Evolutionary conservation across 2,113 vertebrate species (phyloP).

Genomic region (Cephalopterus ornatus): DNA sequence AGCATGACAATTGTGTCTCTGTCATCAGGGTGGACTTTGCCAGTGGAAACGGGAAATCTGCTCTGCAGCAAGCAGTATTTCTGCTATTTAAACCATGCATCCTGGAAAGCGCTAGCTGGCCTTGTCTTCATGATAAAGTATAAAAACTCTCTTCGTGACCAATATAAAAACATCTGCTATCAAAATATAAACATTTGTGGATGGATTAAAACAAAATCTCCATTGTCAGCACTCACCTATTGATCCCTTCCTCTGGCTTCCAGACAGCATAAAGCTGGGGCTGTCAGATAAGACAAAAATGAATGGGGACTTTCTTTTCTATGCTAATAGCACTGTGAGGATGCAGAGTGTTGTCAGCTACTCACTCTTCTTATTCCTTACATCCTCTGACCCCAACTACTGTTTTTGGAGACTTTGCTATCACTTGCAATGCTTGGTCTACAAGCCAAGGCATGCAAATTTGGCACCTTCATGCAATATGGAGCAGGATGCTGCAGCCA

Average conservation of each 20-base stretch:
- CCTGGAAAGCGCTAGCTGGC: neutral
- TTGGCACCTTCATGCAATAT: neutral
- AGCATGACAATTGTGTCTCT: neutral
- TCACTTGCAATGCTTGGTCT: neutral
- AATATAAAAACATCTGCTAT: neutral
- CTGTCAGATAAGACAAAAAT: neutral
- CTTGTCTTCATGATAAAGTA: neutral
- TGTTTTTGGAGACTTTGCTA: neutral
- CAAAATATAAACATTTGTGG: neutral
- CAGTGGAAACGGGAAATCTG: neutral
- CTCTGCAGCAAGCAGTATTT: neutral
- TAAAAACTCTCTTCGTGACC: too few relatives aligned
- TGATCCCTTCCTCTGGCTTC: neutral
- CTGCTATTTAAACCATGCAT: neutral
- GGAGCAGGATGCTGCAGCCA: neutral
- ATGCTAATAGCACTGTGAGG: neutral
- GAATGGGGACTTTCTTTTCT: neutral
- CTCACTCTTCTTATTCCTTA: neutral
- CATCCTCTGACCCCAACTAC: neutral
- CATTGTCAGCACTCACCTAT: neutral
- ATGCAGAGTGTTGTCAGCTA: neutral
- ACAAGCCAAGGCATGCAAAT: neutral
- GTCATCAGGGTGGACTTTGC: neutral
- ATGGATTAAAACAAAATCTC: neutral
- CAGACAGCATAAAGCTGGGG: neutral